Base-by-base conservation (phyloP, 2,113 vertebrate species). In the Pseudopodoces humilis region DNA sequence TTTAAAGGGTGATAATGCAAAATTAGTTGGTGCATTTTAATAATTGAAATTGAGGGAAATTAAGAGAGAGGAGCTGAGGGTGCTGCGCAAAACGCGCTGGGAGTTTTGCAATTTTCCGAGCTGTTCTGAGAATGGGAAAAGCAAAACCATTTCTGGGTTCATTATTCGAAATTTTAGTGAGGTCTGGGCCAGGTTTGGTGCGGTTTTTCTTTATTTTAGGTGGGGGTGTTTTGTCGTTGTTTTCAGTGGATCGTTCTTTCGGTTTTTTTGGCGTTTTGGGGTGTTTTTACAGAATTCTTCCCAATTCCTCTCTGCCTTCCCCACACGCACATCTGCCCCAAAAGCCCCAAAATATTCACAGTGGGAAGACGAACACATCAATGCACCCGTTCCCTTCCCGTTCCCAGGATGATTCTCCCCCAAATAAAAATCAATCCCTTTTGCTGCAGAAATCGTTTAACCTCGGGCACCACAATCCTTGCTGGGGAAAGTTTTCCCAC, bases 91-190 rank as follows among this genome's bases (percentile, higher is more conserved):
- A 90, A 64, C 4, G 13, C 19, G 1, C 33, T 20, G 60, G 7
- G 8, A 1, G 3, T 20, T 74, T 59, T 41, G 13, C 0, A 6
- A 6, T 30, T 60, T 50, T 33, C 10, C 0, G 1, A 35, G 31
- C 0, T 9, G 12, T 30, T 22, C 41, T 24, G 59, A 41, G 49
- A 75, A 52, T 13, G 3, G 52, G 62, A 82, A 85, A 92, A 67
- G 21, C 55, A 50, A 74, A 84, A 63, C 6, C 5, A 10, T 35
- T 80, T 63, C 37, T 80, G 27, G 7, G 30, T 28, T 88, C 31
- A 11, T 80, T 35, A 14, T 12, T 30, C 3, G 25, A 55, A 16
- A 80, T 76, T 50, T 70, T 55, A 14, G 3, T 3, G 37, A n/a
- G 18, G 35, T 80, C 64, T 39, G 5, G 2, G 2, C 8, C 43